A percentile compares a stretch with the other conserved stretches of the same genome.
phyloP scores from a whole-genome alignment of 1,140 invertebrate genomes.

The Pachypsylla venusta region DNA sequence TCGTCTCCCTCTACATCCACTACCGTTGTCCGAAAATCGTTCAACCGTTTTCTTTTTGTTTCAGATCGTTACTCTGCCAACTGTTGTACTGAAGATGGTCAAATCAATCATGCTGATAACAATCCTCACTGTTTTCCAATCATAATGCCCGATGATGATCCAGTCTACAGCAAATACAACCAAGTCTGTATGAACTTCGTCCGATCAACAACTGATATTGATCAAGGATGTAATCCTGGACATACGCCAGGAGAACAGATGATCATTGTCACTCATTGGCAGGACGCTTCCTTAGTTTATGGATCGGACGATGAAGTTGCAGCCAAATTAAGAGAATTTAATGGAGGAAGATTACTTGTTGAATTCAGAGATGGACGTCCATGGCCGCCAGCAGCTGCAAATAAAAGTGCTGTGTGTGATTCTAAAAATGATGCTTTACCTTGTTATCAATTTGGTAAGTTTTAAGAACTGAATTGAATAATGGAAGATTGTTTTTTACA shows the following conservation, averaged over 20 bases:
- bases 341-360: conserved; percentile 34
- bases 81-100: conserved; percentile 52
- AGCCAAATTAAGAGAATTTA: conserved; percentile 42
- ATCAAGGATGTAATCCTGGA: conserved; percentile 42
- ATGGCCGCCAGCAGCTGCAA: conserved; percentile 49
- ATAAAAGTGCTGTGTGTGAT: conserved; percentile 46
- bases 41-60: too few relatives aligned
- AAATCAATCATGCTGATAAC: conserved; percentile 25
- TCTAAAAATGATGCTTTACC: conserved; percentile 29
- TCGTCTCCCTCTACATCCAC: too few relatives aligned
- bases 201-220: conserved; percentile 53
- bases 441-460: conserved; percentile 26
- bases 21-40: too few relatives aligned
- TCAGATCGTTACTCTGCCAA: conserved; percentile 45
- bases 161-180: conserved; percentile 48
- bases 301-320: conserved; percentile 51
- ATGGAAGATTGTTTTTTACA: too few relatives aligned
- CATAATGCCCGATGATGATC: conserved; percentile 63
- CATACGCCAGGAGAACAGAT: conserved; percentile 54
- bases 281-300: conserved; percentile 75
- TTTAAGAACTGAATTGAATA: too few relatives aligned
- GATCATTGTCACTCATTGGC: conserved; percentile 61
- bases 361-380: conserved; percentile 44
- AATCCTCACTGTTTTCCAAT: conserved; percentile 66
- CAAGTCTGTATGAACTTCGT: conserved; percentile 74